These are phyloP conservation scores for Nemapogon koenigi DNA, from an alignment of 2,888 invertebrate species.

Conservation along the genomic window DNA sequence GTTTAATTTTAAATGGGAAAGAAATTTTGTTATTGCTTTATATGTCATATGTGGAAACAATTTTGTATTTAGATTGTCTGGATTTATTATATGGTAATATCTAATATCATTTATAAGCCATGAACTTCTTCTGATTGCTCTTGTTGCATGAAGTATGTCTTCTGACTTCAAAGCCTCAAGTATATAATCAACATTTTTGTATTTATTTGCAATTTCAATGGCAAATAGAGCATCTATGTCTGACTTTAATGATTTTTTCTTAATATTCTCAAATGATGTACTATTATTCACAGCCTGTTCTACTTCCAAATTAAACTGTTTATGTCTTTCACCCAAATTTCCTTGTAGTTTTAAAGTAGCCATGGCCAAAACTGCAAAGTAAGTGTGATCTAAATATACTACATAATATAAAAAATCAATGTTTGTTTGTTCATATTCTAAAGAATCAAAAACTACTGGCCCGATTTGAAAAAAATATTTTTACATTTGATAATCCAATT, in stretches of 20 bases:
- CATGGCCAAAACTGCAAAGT: too few species aligned
- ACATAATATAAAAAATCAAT: too few species aligned
- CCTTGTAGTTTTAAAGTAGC: constrained; percentile 28
- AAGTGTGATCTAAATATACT: too few species aligned
- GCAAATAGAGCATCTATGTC: constrained; percentile 34
- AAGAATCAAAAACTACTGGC: too few species aligned
- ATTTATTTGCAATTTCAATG: constrained; percentile 35
- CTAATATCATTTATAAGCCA: constrained; percentile 38
- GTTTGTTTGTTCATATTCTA: too few species aligned
- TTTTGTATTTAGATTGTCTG: constrained; percentile 29
- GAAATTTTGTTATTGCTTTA: constrained; percentile 33
- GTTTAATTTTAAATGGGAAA: constrained; percentile 32
- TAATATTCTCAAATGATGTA: constrained; percentile 3
- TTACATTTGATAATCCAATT: too few species aligned
- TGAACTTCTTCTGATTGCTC: constrained; percentile 33
- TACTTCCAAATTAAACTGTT: constrained; percentile 18
- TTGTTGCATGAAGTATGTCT: constrained; percentile 38
- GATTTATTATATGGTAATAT: constrained; percentile 38
- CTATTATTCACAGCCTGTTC: constrained; percentile 16
- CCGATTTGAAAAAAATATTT: too few species aligned
- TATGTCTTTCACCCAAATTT: constrained; percentile 25
- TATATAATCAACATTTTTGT: constrained; percentile 32
- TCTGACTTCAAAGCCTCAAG: constrained; percentile 31
- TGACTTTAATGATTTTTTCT: constrained; percentile 15
- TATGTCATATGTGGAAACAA: constrained; percentile 35